phyloP scores from a whole-genome alignment of 2,113 vertebrate species.

The Phoenicopterus ruber region DNA sequence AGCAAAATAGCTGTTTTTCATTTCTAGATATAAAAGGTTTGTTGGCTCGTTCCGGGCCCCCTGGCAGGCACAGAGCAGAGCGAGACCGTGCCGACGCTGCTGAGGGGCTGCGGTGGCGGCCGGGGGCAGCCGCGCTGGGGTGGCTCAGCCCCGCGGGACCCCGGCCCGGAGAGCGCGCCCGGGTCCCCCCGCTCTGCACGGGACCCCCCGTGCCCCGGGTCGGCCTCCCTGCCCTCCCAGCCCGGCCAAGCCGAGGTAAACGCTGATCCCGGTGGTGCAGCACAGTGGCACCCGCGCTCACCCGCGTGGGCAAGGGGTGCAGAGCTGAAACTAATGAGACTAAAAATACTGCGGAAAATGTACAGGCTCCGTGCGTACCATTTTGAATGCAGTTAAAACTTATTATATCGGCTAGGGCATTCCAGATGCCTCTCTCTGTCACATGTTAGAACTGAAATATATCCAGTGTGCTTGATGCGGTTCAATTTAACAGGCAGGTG shows the following conservation, averaged over 20 bases:
- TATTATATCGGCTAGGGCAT: neutral
- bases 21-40: neutral
- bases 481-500: accelerated
- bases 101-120: too few relatives aligned
- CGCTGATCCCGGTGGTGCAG: neutral
- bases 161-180: too few relatives aligned
- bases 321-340: neutral
- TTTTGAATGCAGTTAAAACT: neutral
- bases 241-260: neutral
- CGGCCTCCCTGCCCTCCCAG: too few relatives aligned
- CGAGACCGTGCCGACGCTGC: accelerated
- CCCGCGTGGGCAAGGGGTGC: neutral
- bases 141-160: too few relatives aligned
- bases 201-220: too few relatives aligned
- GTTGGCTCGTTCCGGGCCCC: neutral
- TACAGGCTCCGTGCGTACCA: accelerated
- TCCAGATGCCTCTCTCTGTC: neutral
- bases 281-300: accelerated
- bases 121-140: accelerated
- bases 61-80: neutral
- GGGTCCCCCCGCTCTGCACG: neutral
- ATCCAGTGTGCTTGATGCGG: accelerated
- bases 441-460: too few relatives aligned
- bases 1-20: neutral
- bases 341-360: too few relatives aligned